Conservation (phyloP, 2,797 vertebrate genomes). For the Acipenser oxyrinchus region DNA sequence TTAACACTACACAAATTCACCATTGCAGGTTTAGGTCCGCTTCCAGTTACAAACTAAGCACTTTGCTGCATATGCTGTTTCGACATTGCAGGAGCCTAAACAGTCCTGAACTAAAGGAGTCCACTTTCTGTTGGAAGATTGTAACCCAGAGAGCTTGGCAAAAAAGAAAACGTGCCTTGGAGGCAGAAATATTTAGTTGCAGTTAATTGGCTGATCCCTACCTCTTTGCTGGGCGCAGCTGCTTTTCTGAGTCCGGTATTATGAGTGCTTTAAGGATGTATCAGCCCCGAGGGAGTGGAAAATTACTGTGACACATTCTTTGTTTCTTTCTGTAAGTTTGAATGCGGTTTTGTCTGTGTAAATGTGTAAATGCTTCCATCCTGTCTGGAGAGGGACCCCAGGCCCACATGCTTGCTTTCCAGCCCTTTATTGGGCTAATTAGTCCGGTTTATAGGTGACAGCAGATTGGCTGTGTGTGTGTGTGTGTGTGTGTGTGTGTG, state of each 20-base stretch:
- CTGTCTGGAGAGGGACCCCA: conserved; percentile 19
- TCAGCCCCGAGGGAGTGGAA: conserved; percentile 23
- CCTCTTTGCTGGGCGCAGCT: conserved; percentile 9
- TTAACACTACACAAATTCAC: too few species aligned
- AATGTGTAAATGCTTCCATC: conserved; percentile 7
- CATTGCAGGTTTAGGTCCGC: too few species aligned
- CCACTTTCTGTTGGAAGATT: too few species aligned
- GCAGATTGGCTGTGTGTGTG: too few species aligned
- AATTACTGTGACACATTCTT: conserved; percentile 19
- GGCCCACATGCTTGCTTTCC: conserved; percentile 63
- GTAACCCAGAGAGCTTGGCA: too few species aligned
- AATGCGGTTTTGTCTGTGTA: conserved; percentile 16
- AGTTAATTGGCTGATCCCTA: not conserved
- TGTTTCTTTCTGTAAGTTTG: conserved; percentile 12
- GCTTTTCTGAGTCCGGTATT: conserved; percentile 1
- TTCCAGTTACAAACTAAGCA: too few species aligned
- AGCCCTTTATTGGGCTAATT: too few species aligned
- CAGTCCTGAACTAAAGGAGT: too few species aligned
- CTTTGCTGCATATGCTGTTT: too few species aligned
- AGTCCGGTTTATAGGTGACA: too few species aligned
- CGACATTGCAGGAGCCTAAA: too few species aligned
- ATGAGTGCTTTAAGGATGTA: not conserved
- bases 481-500: not conserved
- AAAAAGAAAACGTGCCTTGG: not conserved
- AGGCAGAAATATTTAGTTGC: conserved; percentile 5